Base-by-base conservation (phyloP, 2,797 vertebrate genomes). In the Sciaenops ocellatus region DNA sequence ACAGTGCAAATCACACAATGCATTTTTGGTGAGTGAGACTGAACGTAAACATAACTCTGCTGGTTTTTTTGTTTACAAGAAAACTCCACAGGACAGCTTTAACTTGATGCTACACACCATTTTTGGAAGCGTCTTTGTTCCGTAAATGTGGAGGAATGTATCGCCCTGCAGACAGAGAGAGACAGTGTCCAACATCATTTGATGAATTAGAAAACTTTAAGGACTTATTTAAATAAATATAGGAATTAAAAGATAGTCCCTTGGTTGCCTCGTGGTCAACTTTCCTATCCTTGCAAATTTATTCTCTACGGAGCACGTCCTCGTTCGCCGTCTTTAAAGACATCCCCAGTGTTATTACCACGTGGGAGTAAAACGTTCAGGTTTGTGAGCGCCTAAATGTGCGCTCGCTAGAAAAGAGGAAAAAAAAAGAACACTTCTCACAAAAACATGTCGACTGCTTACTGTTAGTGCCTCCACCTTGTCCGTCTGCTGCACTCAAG, bases 101-200 rank as follows among this genome's bases (percentile, higher is more conserved):
- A 57, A 67, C 54, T 75, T 68, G 42, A 73, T 52, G 60, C 63
- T 65, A 76, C 87, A 89, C 85, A 93, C 90, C 92, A 87, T 87
- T 92, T 87, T 90, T 91, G 68, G 97, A 92, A 90, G 95, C 95
- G 90, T 98, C 97, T 92, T 96, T 97, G 94, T 98, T 99, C 93
- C 97, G 95, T 94, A 98, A 91, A 86, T 99, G 98, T 95, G 97
- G 98, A 94, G 97, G 97, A 95, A 99, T 98, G 89, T 98, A 99
- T 91, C 97, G 94, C 63, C 97, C 98, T 97, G 82, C 70, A 86
- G 73, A 93, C 17, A 92, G 69, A 84, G 76, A 76, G 57, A 85
- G 62, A 70, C 73, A 75, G 75, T 69, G 69, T 52, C 3, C 46
- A 76, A 63, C 54, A 80, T 85, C 66, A 65, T 74, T 56, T 50